Conservation (phyloP, 1,140 invertebrate species). For the Saccostrea echinata region DNA sequence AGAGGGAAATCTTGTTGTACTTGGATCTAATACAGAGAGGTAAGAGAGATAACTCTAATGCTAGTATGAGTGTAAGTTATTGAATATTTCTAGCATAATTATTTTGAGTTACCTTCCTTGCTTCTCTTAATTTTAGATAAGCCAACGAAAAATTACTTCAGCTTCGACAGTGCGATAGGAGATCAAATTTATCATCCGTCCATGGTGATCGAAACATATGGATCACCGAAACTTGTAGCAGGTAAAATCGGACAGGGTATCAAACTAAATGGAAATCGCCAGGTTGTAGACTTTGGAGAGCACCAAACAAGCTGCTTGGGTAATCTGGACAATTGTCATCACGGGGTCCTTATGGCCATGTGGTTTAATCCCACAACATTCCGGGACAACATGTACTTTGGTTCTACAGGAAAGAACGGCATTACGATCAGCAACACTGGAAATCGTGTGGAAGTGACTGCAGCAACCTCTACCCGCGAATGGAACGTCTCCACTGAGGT, state of each 20-base stretch:
- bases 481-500: slow-evolving; percentile 67
- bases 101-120: slow-evolving; percentile 31
- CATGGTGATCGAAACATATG: slow-evolving; percentile 63
- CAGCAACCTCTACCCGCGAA: slow-evolving; percentile 63
- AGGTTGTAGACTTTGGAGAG: slow-evolving; percentile 72
- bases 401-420: slow-evolving; percentile 76
- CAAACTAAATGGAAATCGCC: slow-evolving; percentile 65
- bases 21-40: slow-evolving; percentile 75
- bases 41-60: slow-evolving; percentile 53
- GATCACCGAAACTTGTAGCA: slow-evolving; percentile 60
- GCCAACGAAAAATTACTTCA: slow-evolving; percentile 65
- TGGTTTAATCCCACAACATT: slow-evolving; percentile 72
- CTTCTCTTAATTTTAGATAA: slow-evolving; percentile 52
- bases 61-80: too few species aligned
- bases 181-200: slow-evolving; percentile 65
- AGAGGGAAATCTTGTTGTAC: slow-evolving; percentile 68
- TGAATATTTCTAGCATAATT: not conserved
- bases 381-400: slow-evolving; percentile 67
- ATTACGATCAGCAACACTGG: slow-evolving; percentile 63
- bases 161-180: slow-evolving; percentile 62
- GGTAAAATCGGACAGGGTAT: slow-evolving; percentile 74
- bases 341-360: slow-evolving; percentile 70
- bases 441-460: slow-evolving; percentile 59
- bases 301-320: slow-evolving; percentile 70
- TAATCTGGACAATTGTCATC: slow-evolving; percentile 74